A percentile compares a stretch with the other conserved stretches of the same genome.
Evolutionary conservation across 2,888 invertebrate genomes (phyloP).

Genomic region (Deilephila elpenor): DNA sequence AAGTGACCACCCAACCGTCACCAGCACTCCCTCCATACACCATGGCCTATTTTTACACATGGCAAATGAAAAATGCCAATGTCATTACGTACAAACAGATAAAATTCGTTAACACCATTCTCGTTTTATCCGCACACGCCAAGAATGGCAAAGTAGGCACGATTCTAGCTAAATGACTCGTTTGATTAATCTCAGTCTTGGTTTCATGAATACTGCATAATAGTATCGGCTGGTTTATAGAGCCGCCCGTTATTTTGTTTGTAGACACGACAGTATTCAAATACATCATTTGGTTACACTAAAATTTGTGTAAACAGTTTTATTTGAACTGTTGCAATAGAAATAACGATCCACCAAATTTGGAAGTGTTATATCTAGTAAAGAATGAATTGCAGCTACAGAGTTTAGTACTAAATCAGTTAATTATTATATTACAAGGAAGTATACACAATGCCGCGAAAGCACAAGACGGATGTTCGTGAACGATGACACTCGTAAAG

Average conservation of each 20-base stretch:
- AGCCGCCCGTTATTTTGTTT: conserved; percentile 35
- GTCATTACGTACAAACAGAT: conserved; percentile 44
- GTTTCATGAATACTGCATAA: conserved; percentile 40
- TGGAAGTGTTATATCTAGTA: not conserved
- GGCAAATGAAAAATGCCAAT: conserved; percentile 59
- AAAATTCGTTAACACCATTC: conserved; percentile 47
- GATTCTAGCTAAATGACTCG: conserved; percentile 40
- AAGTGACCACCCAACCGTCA: conserved; percentile 75
- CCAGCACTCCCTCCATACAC: conserved; percentile 76
- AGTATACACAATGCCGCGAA: conserved; percentile 26
- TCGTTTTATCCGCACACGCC: conserved; percentile 44
- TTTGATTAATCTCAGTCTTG: conserved; percentile 47
- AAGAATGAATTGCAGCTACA: too few relatives aligned
- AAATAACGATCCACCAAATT: not conserved
- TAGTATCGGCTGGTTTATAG: conserved; percentile 41
- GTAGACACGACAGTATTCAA: conserved; percentile 33
- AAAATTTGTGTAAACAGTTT: not conserved
- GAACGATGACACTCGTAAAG: conserved; percentile 40
- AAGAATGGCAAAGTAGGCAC: conserved; percentile 39
- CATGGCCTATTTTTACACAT: conserved; percentile 74
- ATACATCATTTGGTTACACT: not conserved
- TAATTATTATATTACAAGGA: conserved; percentile 31
- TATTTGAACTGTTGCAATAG: too few relatives aligned
- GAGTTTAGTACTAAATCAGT: not conserved
- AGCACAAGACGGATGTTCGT: conserved; percentile 39